phyloP scores from a whole-genome alignment of 2,888 invertebrate genomes.

The Melieria picta region DNA sequence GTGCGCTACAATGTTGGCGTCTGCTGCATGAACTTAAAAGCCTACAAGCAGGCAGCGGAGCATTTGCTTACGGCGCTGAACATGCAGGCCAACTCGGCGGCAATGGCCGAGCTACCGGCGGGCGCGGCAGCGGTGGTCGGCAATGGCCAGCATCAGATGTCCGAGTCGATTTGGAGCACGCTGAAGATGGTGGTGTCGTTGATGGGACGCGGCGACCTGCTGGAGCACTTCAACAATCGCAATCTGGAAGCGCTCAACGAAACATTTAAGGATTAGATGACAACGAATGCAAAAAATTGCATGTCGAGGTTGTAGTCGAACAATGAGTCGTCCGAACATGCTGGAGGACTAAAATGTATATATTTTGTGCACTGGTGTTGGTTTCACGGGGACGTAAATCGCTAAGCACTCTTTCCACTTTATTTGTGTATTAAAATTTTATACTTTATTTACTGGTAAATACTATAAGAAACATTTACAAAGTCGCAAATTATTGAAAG shows the following conservation, averaged over 20 bases:
- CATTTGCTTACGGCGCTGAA: conserved; percentile 94
- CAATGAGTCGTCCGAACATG: too few relatives aligned
- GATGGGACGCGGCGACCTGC: conserved; percentile 76
- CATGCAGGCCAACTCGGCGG: conserved; percentile 78
- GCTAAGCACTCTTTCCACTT: too few relatives aligned
- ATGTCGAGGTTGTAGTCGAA: too few relatives aligned
- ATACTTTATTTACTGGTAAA: too few relatives aligned
- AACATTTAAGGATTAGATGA: conserved; percentile 61
- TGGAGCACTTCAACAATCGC: conserved; percentile 71
- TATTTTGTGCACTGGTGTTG: too few relatives aligned
- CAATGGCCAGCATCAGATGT: conserved; percentile 72
- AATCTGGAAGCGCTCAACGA: conserved; percentile 73
- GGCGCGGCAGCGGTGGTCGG: conserved; percentile 57
- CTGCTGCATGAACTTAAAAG: conserved; percentile 94
- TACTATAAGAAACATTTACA: too few relatives aligned
- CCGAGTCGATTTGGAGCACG: conserved; percentile 94
- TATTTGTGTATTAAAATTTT: too few relatives aligned
- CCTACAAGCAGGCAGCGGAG: conserved; percentile 94
- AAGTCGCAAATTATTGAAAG: too few relatives aligned
- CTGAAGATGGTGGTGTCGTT: conserved; percentile 87
- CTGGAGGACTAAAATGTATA: too few relatives aligned
- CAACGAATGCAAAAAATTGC: too few relatives aligned
- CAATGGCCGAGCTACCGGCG: conserved; percentile 70
- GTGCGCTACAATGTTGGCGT: conserved; percentile 98
- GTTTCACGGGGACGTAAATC: too few relatives aligned